These are phyloP conservation scores for Drosophila melanogaster DNA, from an alignment of 1,140 invertebrate species.

Conservation along the genomic window Release_6_plus_ISO1_MT NT_037436.4:9474001-9474500, in stretches of 20 bases:
- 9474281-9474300: too few relatives aligned
- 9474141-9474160: too few relatives aligned
- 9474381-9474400: conserved; percentile 44
- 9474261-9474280: conserved; percentile 53
- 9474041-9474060: conserved; percentile 84
- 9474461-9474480: conserved; percentile 48
- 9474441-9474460: conserved; percentile 63
- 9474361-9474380: conserved; percentile 40
- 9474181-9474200: conserved; percentile 49
- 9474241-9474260: conserved; percentile 81
- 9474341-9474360: conserved; percentile 54
- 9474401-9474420: conserved; percentile 69
- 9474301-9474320: not conserved
- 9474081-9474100: conserved; percentile 82
- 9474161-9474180: not conserved
- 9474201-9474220: conserved; percentile 76
- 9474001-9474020: conserved; percentile 84
- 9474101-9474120: conserved; percentile 65
- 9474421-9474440: conserved; percentile 49
- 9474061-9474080: conserved; percentile 84
- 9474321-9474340: conserved; percentile 55
- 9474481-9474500: conserved; percentile 66
- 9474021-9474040: conserved; percentile 84
- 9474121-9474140: conserved; percentile 62
- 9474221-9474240: conserved; percentile 81